Evolutionary conservation across 92 coral and sea anemone species (phyloP), one percentile per base, ranked within the genome.

Genomic region (Heteractis magnifica): DNA sequence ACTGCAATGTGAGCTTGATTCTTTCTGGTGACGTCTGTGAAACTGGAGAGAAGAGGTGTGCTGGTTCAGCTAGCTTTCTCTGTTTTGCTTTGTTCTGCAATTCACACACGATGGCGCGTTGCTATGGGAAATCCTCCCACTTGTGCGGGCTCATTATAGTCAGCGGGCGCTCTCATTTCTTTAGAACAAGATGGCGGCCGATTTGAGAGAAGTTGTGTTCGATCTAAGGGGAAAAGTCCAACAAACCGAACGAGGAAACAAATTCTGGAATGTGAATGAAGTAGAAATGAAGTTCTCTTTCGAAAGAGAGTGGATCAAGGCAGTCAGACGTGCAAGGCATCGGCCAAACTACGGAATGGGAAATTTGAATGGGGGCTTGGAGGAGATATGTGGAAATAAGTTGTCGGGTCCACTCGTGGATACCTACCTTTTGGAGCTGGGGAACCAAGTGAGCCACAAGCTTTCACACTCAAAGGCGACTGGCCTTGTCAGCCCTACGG

Each of bases 281-380:
- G 26, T 26, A 26, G 26, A 26, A 26, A 26, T 86, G 86, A 86
- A 86, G 62, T 81, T 81, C 23, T 73, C 86, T 7, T 80, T 86
- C 73, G 72, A 81, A 34, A 62, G 71, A 18, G 85, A 80, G 82
- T 86, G 89, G 89, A 85, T 86, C n/a, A 86, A 81, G 64, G 81
- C 81, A 49, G 89, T 75, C 19, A 75, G 86, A 71, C 81, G 81
- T 15, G 86, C 89, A 55, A 86, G 59, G 50, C 15, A 59, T 14
- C 21, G 77, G 74, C 82, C 82, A 52, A 80, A 73, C 76, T 86
- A 86, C 68, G 86, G 89, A 16, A 81, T 86, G 89, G 89, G 86
- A 60, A 81, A 75, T 6, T 58, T 86, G 76, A 86, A 86, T 68
- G n/a, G 68, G 44, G 56, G 85, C 19, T 65, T 73, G 53, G 89